phyloP scores from a whole-genome alignment of 2,888 invertebrate species.

The Alloscopus bannaensis region DNA sequence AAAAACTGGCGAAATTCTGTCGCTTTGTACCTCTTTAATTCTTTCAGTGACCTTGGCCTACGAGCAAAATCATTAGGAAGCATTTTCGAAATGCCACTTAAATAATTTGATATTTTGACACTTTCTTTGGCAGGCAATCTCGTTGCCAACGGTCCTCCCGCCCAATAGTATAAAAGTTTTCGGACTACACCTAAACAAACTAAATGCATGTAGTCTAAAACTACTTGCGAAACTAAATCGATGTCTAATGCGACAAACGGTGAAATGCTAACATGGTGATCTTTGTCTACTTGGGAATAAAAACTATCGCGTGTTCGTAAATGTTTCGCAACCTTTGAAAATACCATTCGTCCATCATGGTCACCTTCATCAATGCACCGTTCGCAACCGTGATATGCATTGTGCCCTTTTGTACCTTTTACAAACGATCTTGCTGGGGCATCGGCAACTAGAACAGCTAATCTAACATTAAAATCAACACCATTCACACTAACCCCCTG shows the following conservation, averaged over 20 bases:
- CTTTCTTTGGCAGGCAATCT: background rate
- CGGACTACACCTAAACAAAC: background rate
- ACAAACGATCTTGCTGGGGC: conserved; percentile 58
- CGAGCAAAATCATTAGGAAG: conserved; percentile 2
- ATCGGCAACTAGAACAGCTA: conserved; percentile 43
- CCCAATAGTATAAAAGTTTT: background rate
- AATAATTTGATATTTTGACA: background rate
- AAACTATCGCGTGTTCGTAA: background rate
- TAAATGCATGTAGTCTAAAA: conserved; percentile 7
- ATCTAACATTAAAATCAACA: too few relatives aligned
- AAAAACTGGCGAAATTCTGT: conserved; percentile 54
- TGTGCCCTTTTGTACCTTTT: conserved; percentile 40
- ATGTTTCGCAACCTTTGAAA: background rate
- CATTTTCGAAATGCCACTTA: background rate
- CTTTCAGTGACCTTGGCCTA: conserved; percentile 47
- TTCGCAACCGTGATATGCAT: conserved; percentile 30
- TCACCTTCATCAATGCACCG: background rate
- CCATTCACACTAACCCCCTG: conserved; percentile 20
- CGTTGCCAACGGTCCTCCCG: background rate
- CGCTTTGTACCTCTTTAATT: conserved; percentile 44
- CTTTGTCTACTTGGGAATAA: background rate
- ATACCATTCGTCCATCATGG: conserved; percentile 2
- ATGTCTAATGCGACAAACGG: background rate
- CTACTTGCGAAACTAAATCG: background rate
- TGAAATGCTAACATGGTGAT: background rate